phyloP scores from a whole-genome alignment of 2,797 vertebrate species.

The Lagodon rhomboides region DNA sequence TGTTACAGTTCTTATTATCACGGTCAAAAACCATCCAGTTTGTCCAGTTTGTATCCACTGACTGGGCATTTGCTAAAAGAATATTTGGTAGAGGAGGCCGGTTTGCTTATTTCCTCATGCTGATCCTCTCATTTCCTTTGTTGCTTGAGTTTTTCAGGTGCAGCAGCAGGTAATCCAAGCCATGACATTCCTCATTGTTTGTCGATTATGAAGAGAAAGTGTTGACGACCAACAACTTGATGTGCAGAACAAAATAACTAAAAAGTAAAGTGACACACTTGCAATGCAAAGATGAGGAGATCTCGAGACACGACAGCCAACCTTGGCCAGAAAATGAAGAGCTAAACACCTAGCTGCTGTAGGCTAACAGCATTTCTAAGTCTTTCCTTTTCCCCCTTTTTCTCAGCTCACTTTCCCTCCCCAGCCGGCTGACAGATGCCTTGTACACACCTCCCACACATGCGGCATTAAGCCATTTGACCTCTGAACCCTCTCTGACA shows the following conservation, averaged over 20 bases:
- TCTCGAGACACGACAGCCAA: not conserved
- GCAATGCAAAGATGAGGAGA: not conserved
- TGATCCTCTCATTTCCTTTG: not conserved
- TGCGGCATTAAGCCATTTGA: conserved; percentile 70
- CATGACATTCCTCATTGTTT: not conserved
- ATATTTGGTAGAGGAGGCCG: not conserved
- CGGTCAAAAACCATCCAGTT: not conserved
- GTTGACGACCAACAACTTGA: not conserved
- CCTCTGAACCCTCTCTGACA: conserved; percentile 63
- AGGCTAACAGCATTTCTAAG: not conserved
- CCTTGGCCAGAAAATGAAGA: not conserved
- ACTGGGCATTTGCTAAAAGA: not conserved
- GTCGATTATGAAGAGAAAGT: not conserved
- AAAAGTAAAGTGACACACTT: too few relatives aligned
- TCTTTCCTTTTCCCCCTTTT: not conserved
- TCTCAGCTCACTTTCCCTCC: conserved; percentile 13
- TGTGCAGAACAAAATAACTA: too few relatives aligned
- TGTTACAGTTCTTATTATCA: too few relatives aligned
- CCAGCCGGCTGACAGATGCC: conserved; percentile 42
- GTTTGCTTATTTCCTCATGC: not conserved
- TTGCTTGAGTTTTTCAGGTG: not conserved
- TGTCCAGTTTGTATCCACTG: not conserved
- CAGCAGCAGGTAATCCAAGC: not conserved
- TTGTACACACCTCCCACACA: conserved; percentile 63
- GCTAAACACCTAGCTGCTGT: not conserved